Conservation (phyloP, 2,113 vertebrate species). For the Puma concolor region DNA sequence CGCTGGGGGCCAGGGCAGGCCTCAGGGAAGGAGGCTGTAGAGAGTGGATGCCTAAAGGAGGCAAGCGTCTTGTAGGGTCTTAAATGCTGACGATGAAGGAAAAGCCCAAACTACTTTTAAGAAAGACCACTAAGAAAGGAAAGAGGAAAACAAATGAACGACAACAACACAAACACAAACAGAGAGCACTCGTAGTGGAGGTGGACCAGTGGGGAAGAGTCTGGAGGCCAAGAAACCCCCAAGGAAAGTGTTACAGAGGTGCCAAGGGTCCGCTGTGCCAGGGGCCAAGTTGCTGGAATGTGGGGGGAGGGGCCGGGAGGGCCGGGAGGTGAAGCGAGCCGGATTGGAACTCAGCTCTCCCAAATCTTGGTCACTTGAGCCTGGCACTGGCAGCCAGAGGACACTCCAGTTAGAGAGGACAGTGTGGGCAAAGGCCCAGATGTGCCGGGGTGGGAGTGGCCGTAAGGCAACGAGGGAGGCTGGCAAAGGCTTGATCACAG, state of each 20-base stretch:
- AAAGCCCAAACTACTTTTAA: background rate
- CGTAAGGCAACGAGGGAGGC: background rate
- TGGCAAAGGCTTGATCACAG: background rate
- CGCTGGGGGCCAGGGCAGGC: background rate
- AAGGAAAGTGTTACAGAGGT: background rate
- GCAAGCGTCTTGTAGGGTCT: background rate
- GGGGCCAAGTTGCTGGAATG: background rate
- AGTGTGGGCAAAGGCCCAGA: background rate
- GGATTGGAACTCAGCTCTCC: background rate
- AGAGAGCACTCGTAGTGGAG: background rate
- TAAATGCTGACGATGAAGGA: background rate
- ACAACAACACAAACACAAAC: background rate
- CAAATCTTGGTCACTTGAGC: background rate
- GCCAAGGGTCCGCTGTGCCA: background rate
- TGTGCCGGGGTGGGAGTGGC: accelerated
- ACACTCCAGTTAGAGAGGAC: background rate
- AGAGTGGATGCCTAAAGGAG: background rate
- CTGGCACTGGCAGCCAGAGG: background rate
- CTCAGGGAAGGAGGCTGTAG: background rate
- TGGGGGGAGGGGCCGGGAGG: background rate
- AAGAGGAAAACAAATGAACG: background rate
- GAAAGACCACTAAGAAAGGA: background rate
- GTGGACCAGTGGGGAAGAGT: background rate
- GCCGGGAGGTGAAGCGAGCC: background rate
- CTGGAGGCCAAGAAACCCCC: background rate